These are phyloP conservation scores for Poecilia latipinna DNA, from an alignment of 2,113 vertebrate genomes.

Conservation along the genomic window DNA sequence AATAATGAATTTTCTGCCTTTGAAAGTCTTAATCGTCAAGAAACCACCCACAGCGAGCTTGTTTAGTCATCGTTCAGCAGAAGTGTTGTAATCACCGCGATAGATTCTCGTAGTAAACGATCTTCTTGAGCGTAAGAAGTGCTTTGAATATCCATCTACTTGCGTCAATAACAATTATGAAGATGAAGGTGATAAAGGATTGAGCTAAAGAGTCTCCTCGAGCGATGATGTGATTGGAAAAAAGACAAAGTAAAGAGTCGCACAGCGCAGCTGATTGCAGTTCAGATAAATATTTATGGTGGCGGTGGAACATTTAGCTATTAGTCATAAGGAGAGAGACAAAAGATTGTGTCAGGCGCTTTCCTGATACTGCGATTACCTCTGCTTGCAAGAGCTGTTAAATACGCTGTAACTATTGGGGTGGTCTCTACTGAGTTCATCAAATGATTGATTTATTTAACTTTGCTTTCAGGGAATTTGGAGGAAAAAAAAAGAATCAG, in stretches of 20 bases:
- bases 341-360: conserved; percentile 3
- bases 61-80: conserved; percentile 24
- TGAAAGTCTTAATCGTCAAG: background rate
- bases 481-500: background rate
- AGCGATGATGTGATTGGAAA: conserved; percentile 52
- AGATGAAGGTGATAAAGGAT: conserved; percentile 50
- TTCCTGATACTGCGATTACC: conserved; percentile 26
- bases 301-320: conserved; percentile 22
- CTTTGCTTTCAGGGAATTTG: background rate
- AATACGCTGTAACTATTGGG: background rate
- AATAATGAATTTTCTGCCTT: background rate
- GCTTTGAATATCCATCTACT: conserved; percentile 61
- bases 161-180: conserved; percentile 59
- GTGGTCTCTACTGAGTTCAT: background rate
- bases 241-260: conserved; percentile 49
- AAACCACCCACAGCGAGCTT: background rate
- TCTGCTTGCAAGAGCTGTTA: conserved; percentile 12
- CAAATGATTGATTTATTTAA: background rate
- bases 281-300: conserved; percentile 51
- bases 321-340: background rate
- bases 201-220: conserved; percentile 26
- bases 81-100: conserved; percentile 10
- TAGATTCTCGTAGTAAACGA: conserved; percentile 20
- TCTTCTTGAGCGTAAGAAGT: conserved; percentile 22
- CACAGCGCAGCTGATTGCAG: conserved; percentile 53